Evolutionary conservation across 1,140 invertebrate species (phyloP), one percentile per base, ranked within the genome.

Genomic region (Rhyacophila brunnea): DNA sequence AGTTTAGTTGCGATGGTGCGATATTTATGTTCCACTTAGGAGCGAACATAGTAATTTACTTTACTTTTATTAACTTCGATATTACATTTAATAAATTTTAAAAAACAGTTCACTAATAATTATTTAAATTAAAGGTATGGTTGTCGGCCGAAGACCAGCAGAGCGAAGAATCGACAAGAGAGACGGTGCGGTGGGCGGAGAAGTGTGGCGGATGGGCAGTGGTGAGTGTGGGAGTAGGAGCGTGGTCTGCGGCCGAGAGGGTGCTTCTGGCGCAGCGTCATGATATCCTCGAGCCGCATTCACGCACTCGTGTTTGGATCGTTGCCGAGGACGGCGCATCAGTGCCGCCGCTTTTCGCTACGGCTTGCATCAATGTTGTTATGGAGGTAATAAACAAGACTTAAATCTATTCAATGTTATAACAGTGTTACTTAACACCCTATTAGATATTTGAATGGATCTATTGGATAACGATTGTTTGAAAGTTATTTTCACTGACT

Each of bases 41-140:
- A n/a, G n/a, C n/a, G n/a, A n/a, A n/a, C n/a, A n/a, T n/a, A n/a
- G n/a, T n/a, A n/a, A n/a, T n/a, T n/a, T n/a, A n/a, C n/a, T n/a
- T n/a, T n/a, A n/a, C n/a, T n/a, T n/a, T n/a, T n/a, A n/a, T n/a
- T n/a, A n/a, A n/a, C n/a, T n/a, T n/a, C n/a, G n/a, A n/a, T n/a
- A n/a, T n/a, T n/a, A n/a, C n/a, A n/a, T n/a, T n/a, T n/a, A n/a
- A n/a, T n/a, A n/a, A n/a, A n/a, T n/a, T n/a, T n/a, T n/a, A n/a
- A n/a, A n/a, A n/a, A n/a, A n/a, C n/a, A n/a, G n/a, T n/a, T n/a
- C n/a, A n/a, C n/a, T n/a, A n/a, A 7, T 36, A 36, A 36, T 36
- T 36, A 36, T 9, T 36, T 9, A 9, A 9, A 9, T 36, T 28
- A 4, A 68, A 77, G 60, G 55, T 75, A 58, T 73, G 73, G 40